Conservation (phyloP, 64 coral and sea anemone species). For the Montipora foliosa region DNA sequence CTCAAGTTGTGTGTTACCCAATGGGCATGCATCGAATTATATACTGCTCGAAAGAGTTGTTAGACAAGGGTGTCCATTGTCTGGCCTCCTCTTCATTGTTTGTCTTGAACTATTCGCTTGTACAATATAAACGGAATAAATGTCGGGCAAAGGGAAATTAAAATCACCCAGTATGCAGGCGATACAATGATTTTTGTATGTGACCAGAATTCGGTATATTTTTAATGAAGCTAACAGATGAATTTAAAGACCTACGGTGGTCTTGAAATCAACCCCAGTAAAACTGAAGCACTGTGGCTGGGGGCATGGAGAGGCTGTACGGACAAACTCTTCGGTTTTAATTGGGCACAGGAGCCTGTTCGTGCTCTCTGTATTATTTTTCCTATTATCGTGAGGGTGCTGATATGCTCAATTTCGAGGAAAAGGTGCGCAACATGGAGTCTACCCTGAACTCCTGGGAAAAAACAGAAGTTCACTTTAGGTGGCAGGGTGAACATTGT, state of each 20-base stretch:
- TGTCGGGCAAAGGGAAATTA: no score
- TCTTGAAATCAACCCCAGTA: neutral
- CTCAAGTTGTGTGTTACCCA: no score
- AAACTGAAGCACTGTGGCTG: neutral
- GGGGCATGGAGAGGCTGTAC: neutral
- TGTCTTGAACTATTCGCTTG: no score
- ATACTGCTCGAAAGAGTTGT: no score
- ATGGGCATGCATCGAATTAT: no score
- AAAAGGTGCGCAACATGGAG: no score
- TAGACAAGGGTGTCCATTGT: no score
- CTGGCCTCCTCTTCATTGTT: no score
- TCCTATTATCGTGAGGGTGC: neutral
- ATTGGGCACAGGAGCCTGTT: conserved; percentile 2
- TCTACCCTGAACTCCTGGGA: neutral
- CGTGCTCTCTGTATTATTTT: neutral
- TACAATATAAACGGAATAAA: no score
- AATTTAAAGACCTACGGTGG: neutral
- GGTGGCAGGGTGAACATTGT: conserved; percentile 23
- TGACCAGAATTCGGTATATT: no score
- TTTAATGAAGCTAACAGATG: neutral
- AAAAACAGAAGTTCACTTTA: conserved; percentile 2
- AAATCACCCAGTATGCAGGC: no score
- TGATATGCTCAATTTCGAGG: conserved; percentile 15
- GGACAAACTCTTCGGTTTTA: neutral
- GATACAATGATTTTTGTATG: no score